A percentile compares a stretch with the other conserved stretches of the same genome.
phyloP scores from a whole-genome alignment of 2,113 vertebrate genomes.

The Nettapus auritus region DNA sequence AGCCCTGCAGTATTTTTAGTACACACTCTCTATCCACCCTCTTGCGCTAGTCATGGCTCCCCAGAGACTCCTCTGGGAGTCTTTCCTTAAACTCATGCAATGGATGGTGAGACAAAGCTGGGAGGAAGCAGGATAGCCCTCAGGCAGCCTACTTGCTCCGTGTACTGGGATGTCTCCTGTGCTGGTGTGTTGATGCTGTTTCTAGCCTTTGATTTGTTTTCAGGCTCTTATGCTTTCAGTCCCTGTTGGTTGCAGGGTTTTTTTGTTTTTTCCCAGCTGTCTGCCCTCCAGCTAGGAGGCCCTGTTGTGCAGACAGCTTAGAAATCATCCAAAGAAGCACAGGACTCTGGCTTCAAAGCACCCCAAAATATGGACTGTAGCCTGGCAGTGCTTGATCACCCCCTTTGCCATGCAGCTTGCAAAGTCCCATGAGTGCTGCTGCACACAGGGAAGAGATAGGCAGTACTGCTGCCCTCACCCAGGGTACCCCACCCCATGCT shows the following conservation, averaged over 20 bases:
- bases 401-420: background rate
- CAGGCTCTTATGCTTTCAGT: background rate
- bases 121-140: background rate
- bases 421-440: background rate
- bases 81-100: background rate
- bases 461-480: background rate
- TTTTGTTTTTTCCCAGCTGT: background rate
- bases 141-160: background rate
- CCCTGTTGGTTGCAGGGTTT: background rate
- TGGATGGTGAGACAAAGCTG: background rate
- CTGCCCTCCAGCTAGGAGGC: background rate
- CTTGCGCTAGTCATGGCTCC: background rate
- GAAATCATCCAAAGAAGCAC: background rate
- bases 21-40: background rate
- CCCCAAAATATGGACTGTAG: background rate
- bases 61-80: background rate
- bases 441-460: background rate
- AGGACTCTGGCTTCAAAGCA: background rate
- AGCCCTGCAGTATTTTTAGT: background rate
- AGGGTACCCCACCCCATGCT: background rate
- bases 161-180: background rate
- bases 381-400: background rate
- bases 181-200: background rate
- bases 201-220: background rate
- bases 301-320: background rate